Evolutionary conservation across 2,888 invertebrate species (phyloP).

Genomic region (Tridacna gigas): DNA sequence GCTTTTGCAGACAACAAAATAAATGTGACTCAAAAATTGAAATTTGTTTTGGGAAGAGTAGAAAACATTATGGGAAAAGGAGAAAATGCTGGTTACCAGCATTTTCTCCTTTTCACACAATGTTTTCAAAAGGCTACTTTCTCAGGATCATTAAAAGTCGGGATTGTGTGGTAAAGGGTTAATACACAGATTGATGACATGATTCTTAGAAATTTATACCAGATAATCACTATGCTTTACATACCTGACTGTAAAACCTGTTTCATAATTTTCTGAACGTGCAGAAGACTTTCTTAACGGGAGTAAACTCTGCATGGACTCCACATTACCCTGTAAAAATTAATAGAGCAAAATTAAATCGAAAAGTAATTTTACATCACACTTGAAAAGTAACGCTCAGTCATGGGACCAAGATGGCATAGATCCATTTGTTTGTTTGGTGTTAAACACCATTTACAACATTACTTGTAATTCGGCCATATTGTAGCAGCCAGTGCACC

Average conservation of each 20-base stretch:
- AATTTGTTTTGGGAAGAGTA: no score
- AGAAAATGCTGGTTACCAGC: neutral
- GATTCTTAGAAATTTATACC: no score
- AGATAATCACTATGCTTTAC: neutral
- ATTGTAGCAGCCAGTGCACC: no score
- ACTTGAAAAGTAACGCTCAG: neutral
- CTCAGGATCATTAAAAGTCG: no score
- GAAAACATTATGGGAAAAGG: neutral
- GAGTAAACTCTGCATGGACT: slow-evolving; percentile 69
- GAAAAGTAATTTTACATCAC: neutral
- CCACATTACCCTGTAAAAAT: slow-evolving; percentile 69
- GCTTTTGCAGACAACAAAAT: no score
- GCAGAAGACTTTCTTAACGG: slow-evolving; percentile 63
- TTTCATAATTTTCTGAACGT: slow-evolving; percentile 55
- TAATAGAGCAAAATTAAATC: no score
- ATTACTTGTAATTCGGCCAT: no score
- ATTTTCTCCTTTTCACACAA: neutral
- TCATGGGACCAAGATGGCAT: neutral
- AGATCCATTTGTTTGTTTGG: neutral
- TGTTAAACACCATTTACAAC: no score
- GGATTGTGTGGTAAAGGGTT: no score
- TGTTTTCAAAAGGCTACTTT: no score
- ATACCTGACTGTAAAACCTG: slow-evolving; percentile 73
- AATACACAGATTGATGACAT: no score
- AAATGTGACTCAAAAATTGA: no score